A percentile compares a stretch with the other conserved stretches of the same genome.
Evolutionary conservation across 2,888 invertebrate genomes (phyloP).

Genomic region (Himalopsyche anomala): DNA sequence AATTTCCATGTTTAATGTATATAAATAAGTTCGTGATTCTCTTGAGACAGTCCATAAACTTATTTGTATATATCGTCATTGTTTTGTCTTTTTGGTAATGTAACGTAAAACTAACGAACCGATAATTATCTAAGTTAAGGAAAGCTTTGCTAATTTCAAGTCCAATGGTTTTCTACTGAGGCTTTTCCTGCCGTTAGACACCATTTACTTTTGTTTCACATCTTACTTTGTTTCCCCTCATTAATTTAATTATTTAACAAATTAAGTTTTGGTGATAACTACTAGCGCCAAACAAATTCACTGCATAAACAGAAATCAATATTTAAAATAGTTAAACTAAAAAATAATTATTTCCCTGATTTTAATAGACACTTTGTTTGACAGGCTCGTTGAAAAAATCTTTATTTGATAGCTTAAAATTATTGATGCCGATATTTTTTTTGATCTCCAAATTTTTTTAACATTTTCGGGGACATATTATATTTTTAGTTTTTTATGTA

Average conservation of each 20-base stretch:
- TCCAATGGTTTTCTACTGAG: slow-evolving; percentile 5
- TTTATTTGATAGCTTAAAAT: too few species aligned
- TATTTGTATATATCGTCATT: neutral
- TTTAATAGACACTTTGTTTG: too few species aligned
- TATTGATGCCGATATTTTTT: too few species aligned
- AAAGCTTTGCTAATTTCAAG: slow-evolving; percentile 24
- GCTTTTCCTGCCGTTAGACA: slow-evolving; percentile 11
- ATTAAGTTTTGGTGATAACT: neutral
- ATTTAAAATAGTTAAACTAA: neutral
- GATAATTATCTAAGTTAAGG: slow-evolving; percentile 40
- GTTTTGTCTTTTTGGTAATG: neutral
- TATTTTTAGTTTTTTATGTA: too few species aligned
- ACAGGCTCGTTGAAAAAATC: too few species aligned
- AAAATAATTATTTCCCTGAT: too few species aligned
- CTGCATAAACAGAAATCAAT: neutral
- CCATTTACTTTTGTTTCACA: slow-evolving; percentile 32
- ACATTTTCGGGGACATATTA: too few species aligned
- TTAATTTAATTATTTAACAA: neutral
- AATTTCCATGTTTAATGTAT: too few species aligned
- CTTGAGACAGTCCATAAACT: neutral
- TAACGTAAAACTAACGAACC: neutral
- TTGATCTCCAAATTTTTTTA: too few species aligned
- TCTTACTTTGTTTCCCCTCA: slow-evolving; percentile 38
- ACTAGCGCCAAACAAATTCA: neutral
- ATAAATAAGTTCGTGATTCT: too few species aligned